phyloP scores from a whole-genome alignment of 2,888 invertebrate genomes.

The Trypoxylon attenuatum region DNA sequence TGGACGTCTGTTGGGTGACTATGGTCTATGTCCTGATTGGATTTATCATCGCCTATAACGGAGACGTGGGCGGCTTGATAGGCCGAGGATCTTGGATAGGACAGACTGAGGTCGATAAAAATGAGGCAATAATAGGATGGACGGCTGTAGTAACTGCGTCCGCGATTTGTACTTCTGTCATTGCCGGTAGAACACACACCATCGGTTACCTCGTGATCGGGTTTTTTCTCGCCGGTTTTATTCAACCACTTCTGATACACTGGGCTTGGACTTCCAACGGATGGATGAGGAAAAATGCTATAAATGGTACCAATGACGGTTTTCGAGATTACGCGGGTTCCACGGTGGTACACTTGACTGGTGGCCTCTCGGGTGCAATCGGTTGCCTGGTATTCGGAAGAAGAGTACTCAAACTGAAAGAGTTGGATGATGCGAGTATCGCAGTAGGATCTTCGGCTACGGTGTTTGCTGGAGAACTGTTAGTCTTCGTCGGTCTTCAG shows the following conservation, averaged over 20 bases:
- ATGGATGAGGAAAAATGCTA: slow-evolving; percentile 62
- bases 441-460: slow-evolving; percentile 63
- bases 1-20: slow-evolving; percentile 66
- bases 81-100: slow-evolving; percentile 63
- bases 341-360: slow-evolving; percentile 65
- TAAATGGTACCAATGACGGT: slow-evolving; percentile 52
- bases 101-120: slow-evolving; percentile 47
- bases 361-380: slow-evolving; percentile 64
- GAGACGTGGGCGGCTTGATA: slow-evolving; percentile 54
- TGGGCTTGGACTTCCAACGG: slow-evolving; percentile 70
- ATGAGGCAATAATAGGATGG: slow-evolving; percentile 64
- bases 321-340: slow-evolving; percentile 68
- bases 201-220: slow-evolving; percentile 59
- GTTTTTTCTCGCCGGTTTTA: slow-evolving; percentile 58
- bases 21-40: slow-evolving; percentile 65
- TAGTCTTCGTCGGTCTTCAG: slow-evolving; percentile 69
- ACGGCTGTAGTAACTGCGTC: slow-evolving; percentile 64
- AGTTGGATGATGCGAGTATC: slow-evolving; percentile 68
- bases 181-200: slow-evolving; percentile 65
- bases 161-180: slow-evolving; percentile 65
- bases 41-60: slow-evolving; percentile 65
- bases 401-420: slow-evolving; percentile 64
- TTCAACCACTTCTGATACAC: slow-evolving; percentile 68
- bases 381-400: slow-evolving; percentile 67
- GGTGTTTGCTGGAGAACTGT: slow-evolving; percentile 66